Conservation (phyloP, 2,113 vertebrate genomes). For the Xyrauchen texanus region DNA sequence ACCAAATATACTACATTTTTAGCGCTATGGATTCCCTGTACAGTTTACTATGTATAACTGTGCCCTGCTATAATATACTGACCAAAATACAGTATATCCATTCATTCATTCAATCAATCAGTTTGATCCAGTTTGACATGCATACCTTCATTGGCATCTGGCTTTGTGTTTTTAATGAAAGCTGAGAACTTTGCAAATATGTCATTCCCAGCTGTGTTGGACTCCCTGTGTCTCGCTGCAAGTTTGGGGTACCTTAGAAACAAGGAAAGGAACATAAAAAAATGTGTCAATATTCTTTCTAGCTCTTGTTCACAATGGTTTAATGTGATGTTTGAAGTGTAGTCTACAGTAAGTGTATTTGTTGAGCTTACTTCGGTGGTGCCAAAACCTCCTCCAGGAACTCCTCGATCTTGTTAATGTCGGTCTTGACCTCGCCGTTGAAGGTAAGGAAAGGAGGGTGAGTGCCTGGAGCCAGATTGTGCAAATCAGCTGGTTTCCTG, state of each 20-base stretch:
- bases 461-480: slow-evolving; percentile 95
- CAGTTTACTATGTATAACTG: neutral
- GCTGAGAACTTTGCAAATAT: slow-evolving; percentile 98
- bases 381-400: slow-evolving; percentile 90
- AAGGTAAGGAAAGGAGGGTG: slow-evolving; percentile 97
- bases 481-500: slow-evolving; percentile 94
- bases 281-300: slow-evolving; percentile 28
- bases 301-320: slow-evolving; percentile 8
- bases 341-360: slow-evolving; percentile 19
- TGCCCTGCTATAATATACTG: neutral
- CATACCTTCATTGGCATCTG: slow-evolving; percentile 87
- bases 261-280: slow-evolving; percentile 42
- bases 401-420: slow-evolving; percentile 97
- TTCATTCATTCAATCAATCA: slow-evolving; percentile 43
- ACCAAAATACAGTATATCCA: slow-evolving; percentile 42
- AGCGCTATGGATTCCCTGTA: neutral
- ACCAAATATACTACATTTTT: no score
- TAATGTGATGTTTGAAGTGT: slow-evolving; percentile 35
- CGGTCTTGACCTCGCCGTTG: slow-evolving; percentile 95
- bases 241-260: slow-evolving; percentile 89
- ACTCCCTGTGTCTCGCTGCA: slow-evolving; percentile 89
- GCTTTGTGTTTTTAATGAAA: slow-evolving; percentile 94
- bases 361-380: slow-evolving; percentile 85
- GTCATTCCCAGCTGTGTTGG: slow-evolving; percentile 94
- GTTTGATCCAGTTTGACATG: slow-evolving; percentile 52